phyloP scores from a whole-genome alignment of 2,113 vertebrate species.

The Fregetta grallaria region DNA sequence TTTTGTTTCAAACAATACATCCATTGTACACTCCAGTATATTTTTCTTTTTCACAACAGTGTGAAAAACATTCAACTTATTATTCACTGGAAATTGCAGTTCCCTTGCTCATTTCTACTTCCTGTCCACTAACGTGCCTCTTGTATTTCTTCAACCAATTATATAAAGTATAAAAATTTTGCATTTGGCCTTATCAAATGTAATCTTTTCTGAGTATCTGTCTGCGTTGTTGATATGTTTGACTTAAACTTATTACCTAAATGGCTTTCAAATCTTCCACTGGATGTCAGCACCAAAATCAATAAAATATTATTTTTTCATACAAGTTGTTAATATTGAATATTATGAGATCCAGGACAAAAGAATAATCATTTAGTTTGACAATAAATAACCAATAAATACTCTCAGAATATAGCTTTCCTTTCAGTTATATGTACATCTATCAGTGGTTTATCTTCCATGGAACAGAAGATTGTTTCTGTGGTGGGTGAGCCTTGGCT shows the following conservation, averaged over 20 bases:
- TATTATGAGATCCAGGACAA: neutral
- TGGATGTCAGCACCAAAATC: neutral
- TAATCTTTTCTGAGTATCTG: neutral
- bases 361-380: neutral
- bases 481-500: neutral
- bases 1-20: neutral
- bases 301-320: neutral
- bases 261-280: neutral
- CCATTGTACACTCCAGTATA: neutral
- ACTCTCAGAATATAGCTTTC: neutral
- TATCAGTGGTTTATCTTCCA: neutral
- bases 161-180: neutral
- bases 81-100: neutral
- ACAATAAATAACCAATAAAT: neutral
- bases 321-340: neutral
- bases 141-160: neutral
- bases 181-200: neutral
- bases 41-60: neutral
- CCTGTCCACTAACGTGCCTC: neutral
- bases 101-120: neutral
- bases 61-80: neutral
- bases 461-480: neutral
- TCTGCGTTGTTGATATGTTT: neutral
- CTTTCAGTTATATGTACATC: neutral
- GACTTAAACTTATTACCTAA: neutral